Evolutionary conservation across 2,888 invertebrate genomes (phyloP).

Genomic region (Synergus gifuensis): DNA sequence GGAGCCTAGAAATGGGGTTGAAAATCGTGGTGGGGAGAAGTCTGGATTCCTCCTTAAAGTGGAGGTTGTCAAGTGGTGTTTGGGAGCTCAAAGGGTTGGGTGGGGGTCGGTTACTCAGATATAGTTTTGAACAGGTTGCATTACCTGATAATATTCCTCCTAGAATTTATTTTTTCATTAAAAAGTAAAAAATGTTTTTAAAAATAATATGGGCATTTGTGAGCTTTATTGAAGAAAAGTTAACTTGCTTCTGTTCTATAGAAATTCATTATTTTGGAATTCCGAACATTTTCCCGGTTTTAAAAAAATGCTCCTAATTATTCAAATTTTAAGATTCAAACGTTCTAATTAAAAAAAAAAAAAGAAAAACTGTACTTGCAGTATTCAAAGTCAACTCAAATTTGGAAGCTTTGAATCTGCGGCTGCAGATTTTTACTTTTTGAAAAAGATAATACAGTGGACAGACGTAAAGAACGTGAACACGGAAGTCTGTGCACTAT

Average conservation of each 20-base stretch:
- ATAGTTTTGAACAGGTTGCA: slow-evolving; percentile 3
- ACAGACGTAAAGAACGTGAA: no score
- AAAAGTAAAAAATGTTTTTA: no score
- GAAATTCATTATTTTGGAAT: background rate
- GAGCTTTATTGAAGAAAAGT: no score
- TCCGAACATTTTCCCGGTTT: background rate
- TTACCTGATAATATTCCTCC: background rate
- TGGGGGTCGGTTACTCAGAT: background rate
- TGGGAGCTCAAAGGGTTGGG: background rate
- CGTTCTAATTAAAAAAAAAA: background rate
- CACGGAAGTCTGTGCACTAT: no score
- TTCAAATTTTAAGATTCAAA: background rate
- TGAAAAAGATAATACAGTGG: no score
- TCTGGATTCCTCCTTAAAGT: background rate
- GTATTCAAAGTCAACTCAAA: no score
- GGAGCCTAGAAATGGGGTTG: slow-evolving; percentile 15
- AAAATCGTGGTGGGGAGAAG: slow-evolving; percentile 3
- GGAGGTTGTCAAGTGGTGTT: slow-evolving; percentile 28
- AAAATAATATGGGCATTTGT: no score
- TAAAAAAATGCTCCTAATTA: background rate
- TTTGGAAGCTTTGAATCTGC: no score
- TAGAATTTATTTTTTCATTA: background rate
- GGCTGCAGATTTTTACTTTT: no score
- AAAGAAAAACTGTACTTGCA: no score
- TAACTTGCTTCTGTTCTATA: no score